These are phyloP conservation scores for Aphodius sticticus DNA, from an alignment of 2,888 invertebrate species.

Conservation along the genomic window DNA sequence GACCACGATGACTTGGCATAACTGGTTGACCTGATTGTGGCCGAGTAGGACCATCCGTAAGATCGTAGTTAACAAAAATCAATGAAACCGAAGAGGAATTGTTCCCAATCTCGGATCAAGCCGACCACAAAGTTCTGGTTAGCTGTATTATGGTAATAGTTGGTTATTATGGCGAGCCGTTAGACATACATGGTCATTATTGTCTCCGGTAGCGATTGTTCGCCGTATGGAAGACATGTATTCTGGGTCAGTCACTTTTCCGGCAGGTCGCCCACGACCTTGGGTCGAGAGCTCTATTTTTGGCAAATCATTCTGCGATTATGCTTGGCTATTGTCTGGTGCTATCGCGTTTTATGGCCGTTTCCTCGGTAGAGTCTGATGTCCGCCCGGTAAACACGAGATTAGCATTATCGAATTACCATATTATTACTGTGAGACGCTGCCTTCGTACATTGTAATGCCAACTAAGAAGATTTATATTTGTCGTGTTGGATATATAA, in stretches of 20 bases:
- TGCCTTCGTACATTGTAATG: not conserved
- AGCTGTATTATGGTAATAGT: not conserved
- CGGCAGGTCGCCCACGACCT: not conserved
- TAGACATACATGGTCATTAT: not conserved
- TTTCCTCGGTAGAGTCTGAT: not conserved
- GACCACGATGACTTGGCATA: not conserved
- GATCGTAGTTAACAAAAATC: not conserved
- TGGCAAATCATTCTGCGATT: not conserved
- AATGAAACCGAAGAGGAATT: not conserved
- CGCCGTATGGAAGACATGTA: not conserved
- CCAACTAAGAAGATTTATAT: not conserved
- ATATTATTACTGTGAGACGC: not conserved
- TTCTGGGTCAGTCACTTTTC: slow-evolving; percentile 4
- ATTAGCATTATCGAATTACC: not conserved
- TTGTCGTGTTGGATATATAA: not conserved
- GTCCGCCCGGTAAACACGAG: not conserved
- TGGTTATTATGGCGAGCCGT: not conserved
- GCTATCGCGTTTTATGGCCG: not conserved
- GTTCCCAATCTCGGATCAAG: not conserved
- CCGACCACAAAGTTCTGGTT: not conserved
- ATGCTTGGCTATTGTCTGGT: not conserved
- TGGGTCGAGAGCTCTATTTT: not conserved
- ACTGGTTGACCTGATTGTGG: not conserved
- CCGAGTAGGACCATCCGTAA: not conserved
- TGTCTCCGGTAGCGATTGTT: not conserved